These are phyloP conservation scores for Ceratosolen solmsi DNA, from an alignment of 1,140 invertebrate genomes.

Conservation along the genomic window DNA sequence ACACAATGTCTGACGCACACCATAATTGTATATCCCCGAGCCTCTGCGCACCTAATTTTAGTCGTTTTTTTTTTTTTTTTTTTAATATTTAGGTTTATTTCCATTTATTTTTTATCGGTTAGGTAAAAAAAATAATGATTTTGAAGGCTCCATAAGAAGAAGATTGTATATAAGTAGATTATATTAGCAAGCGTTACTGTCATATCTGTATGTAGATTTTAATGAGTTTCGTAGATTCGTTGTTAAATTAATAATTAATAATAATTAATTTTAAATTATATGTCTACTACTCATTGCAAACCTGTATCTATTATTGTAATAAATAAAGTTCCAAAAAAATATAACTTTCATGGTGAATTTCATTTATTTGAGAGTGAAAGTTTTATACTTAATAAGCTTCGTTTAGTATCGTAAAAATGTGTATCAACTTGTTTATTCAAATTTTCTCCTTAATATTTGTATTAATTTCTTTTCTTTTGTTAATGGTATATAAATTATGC, in stretches of 20 bases:
- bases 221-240: constrained; percentile 38
- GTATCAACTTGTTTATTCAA: no score
- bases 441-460: no score
- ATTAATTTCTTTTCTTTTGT: no score
- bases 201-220: constrained; percentile 39
- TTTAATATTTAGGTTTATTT: constrained; percentile 37
- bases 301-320: constrained; percentile 47
- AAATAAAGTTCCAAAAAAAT: constrained; percentile 45
- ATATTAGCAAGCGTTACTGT: constrained; percentile 1
- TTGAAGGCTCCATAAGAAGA: constrained; percentile 9
- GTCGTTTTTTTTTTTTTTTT: no score
- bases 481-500: no score
- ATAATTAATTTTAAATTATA: not conserved
- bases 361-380: no score
- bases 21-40: constrained; percentile 4
- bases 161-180: constrained; percentile 35
- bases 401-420: no score
- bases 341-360: not conserved
- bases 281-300: constrained; percentile 24
- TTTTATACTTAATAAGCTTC: no score
- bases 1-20: constrained; percentile 34
- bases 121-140: constrained; percentile 4
- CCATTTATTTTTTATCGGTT: constrained; percentile 28
- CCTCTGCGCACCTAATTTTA: constrained; percentile 13
- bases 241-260: constrained; percentile 34